phyloP scores from a whole-genome alignment of 2,113 vertebrate species.

The Malurus cyaneus region DNA sequence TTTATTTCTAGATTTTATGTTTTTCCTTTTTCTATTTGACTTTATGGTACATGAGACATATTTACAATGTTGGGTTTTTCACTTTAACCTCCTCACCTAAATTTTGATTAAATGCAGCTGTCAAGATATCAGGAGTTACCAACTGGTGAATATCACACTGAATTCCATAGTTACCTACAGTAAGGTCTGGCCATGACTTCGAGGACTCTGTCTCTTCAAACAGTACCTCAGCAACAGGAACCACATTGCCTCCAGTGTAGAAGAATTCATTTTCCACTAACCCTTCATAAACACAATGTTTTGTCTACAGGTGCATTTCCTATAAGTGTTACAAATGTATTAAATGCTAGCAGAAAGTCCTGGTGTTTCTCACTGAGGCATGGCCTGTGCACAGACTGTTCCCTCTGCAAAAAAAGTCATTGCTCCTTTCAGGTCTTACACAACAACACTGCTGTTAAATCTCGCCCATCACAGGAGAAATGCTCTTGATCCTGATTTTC shows the following conservation, averaged over 20 bases:
- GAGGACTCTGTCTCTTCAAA: neutral
- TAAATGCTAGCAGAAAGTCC: neutral
- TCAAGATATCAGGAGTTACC: neutral
- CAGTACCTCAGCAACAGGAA: neutral
- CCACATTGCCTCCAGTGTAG: neutral
- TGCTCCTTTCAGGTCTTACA: neutral
- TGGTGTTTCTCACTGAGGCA: neutral
- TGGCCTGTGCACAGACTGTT: neutral
- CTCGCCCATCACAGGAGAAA: neutral
- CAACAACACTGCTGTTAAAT: neutral
- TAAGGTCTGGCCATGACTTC: neutral
- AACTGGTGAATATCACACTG: neutral
- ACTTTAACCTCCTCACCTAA: neutral
- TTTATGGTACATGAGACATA: neutral
- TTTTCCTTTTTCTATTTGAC: neutral
- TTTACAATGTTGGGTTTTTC: neutral
- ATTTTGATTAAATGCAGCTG: neutral
- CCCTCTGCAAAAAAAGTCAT: neutral
- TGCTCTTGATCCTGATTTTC: neutral
- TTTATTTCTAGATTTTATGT: neutral
- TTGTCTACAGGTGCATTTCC: constrained; percentile 15
- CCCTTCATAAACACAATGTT: neutral
- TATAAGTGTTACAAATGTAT: neutral
- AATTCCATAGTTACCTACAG: neutral
- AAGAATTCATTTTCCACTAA: neutral